Conservation (phyloP, 1,140 invertebrate species). For the Ridgeia piscesae region DNA sequence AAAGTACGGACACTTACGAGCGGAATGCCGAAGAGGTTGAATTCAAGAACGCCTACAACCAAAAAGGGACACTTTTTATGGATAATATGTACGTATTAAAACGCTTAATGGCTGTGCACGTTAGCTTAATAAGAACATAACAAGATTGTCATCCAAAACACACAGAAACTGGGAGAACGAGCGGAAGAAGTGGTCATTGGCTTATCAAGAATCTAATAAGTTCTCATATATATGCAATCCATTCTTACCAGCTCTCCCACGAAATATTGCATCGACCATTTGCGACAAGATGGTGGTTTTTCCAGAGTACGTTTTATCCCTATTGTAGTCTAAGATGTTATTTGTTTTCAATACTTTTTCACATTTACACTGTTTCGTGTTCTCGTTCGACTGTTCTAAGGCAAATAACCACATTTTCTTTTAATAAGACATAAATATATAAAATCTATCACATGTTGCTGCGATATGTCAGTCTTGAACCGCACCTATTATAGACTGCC, state of each 20-base stretch:
- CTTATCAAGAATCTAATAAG: too few relatives aligned
- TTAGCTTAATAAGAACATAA: background rate
- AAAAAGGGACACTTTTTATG: background rate
- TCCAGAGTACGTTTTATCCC: background rate
- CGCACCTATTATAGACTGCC: conserved; percentile 31
- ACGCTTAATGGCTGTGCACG: background rate
- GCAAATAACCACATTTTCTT: background rate
- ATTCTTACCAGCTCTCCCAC: too few relatives aligned
- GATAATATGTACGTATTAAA: background rate
- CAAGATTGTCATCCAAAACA: background rate
- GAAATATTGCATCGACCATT: too few relatives aligned
- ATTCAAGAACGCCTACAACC: conserved; percentile 50
- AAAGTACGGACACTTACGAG: background rate
- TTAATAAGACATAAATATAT: too few relatives aligned
- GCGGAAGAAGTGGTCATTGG: too few relatives aligned
- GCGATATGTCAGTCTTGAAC: background rate
- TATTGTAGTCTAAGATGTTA: background rate
- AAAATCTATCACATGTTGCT: background rate
- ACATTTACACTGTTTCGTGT: background rate
- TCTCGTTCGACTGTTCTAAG: background rate
- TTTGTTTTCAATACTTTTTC: background rate
- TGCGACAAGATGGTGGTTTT: too few relatives aligned
- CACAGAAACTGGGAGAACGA: background rate
- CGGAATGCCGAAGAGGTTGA: conserved; percentile 48
- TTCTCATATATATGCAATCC: too few relatives aligned